phyloP scores from a whole-genome alignment of 1,140 invertebrate genomes.

The Eueides isabella region DNA sequence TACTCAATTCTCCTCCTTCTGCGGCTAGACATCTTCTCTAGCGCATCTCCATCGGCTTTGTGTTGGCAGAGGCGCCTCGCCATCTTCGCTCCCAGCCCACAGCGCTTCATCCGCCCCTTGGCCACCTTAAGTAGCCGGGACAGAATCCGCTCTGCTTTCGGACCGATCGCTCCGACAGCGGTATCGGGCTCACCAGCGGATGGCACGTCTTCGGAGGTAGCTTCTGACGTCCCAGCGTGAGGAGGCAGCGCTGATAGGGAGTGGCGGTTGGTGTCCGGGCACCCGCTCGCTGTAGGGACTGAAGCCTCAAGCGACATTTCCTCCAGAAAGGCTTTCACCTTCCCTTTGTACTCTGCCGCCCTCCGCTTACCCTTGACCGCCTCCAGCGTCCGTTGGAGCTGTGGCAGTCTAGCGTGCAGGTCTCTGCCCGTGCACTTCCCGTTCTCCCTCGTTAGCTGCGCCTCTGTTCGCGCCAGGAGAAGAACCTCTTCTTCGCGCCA shows the following conservation, averaged over 20 bases:
- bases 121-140: slow-evolving; percentile 32
- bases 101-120: slow-evolving; percentile 20
- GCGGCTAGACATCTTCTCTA: slow-evolving; percentile 2
- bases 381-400: slow-evolving; percentile 25
- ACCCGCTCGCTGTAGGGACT: not conserved
- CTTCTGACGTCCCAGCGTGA: not conserved
- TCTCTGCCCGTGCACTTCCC: not conserved
- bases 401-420: not conserved
- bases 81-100: slow-evolving; percentile 18
- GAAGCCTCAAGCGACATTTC: not conserved
- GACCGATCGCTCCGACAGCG: not conserved
- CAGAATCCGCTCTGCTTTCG: slow-evolving; percentile 17
- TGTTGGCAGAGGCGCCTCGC: slow-evolving; percentile 26
- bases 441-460: not conserved
- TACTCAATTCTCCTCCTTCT: slow-evolving; percentile 42
- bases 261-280: slow-evolving; percentile 7
- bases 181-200: slow-evolving; percentile 8
- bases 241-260: not conserved
- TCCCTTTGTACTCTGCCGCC: slow-evolving; percentile 30
- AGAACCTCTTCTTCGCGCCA: not conserved
- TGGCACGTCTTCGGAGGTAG: not conserved
- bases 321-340: slow-evolving; percentile 32
- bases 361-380: slow-evolving; percentile 44
- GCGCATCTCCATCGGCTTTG: slow-evolving; percentile 4
- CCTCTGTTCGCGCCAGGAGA: not conserved